Percentiles rank a stretch among this genome's conserved stretches.
Evolutionary conservation across 2,797 vertebrate genomes (phyloP).

Genomic region (Gymnocypris eckloni): DNA sequence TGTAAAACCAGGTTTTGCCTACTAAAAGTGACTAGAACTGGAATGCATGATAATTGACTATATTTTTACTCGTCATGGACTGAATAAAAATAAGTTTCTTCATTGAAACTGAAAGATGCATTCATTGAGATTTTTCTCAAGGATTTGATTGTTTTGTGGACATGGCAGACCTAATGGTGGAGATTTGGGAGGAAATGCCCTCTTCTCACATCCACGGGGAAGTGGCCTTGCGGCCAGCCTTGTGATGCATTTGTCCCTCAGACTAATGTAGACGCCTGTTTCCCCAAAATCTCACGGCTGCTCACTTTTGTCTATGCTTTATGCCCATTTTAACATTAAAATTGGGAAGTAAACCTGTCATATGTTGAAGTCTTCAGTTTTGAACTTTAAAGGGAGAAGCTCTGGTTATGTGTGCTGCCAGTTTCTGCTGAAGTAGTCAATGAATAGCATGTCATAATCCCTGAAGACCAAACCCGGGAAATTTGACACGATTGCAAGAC

Average conservation of each 20-base stretch:
- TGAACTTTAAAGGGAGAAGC: conserved; percentile 46
- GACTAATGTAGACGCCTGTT: conserved; percentile 35
- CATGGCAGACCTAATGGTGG: not conserved
- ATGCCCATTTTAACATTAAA: conserved; percentile 29
- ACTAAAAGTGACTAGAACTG: not conserved
- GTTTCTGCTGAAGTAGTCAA: conserved; percentile 43
- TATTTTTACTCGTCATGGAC: not conserved
- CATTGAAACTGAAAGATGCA: conserved; percentile 24
- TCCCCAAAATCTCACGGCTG: conserved; percentile 22
- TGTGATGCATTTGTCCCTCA: conserved; percentile 46
- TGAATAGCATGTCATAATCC: not conserved
- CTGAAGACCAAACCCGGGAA: not conserved
- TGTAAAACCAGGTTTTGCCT: not conserved
- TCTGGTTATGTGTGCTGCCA: not conserved
- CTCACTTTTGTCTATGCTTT: not conserved
- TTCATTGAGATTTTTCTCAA: not conserved
- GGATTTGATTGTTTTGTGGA: conserved; percentile 2
- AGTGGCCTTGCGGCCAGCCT: conserved; percentile 39
- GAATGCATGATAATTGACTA: not conserved
- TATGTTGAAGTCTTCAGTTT: conserved; percentile 44
- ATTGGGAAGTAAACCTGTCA: conserved; percentile 38
- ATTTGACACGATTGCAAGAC: not conserved
- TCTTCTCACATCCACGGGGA: conserved; percentile 50
- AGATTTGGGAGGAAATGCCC: conserved; percentile 38
- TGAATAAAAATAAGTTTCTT: not conserved